Conservation (phyloP, 2,888 invertebrate genomes). For the Pterostichus niger region DNA sequence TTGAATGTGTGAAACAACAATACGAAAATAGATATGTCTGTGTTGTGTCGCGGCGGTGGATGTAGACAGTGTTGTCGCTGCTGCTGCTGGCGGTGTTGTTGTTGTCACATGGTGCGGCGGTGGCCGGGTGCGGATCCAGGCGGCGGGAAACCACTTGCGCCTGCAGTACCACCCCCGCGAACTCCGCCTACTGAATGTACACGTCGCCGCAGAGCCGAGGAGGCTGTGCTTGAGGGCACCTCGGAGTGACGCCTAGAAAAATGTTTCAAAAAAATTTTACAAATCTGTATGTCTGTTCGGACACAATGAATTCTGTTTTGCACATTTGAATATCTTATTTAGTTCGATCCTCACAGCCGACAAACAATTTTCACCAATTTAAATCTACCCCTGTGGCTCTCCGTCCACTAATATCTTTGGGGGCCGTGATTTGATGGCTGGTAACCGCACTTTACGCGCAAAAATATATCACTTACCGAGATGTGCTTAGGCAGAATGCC, state of each 20-base stretch:
- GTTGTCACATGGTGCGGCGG: conserved; percentile 65
- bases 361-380: no score
- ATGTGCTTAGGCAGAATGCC: no score
- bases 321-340: no score
- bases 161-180: not conserved
- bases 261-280: no score
- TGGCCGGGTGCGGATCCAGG: conserved; percentile 34
- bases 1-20: conserved; percentile 61
- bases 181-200: conserved; percentile 54
- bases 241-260: conserved; percentile 52
- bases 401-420: no score
- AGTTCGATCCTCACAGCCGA: no score
- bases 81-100: not conserved
- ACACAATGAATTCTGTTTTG: no score
- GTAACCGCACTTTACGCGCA: no score
- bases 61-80: not conserved
- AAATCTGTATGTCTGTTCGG: no score
- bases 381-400: no score
- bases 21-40: conserved; percentile 67
- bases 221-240: conserved; percentile 12
- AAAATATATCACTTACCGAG: no score
- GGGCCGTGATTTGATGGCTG: no score
- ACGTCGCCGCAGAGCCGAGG: conserved; percentile 47
- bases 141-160: conserved; percentile 34
- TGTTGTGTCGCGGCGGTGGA: not conserved